These are phyloP conservation scores for Ctenosaura bakeri DNA, from an alignment of 2,797 vertebrate species.

Conservation along the genomic window DNA sequence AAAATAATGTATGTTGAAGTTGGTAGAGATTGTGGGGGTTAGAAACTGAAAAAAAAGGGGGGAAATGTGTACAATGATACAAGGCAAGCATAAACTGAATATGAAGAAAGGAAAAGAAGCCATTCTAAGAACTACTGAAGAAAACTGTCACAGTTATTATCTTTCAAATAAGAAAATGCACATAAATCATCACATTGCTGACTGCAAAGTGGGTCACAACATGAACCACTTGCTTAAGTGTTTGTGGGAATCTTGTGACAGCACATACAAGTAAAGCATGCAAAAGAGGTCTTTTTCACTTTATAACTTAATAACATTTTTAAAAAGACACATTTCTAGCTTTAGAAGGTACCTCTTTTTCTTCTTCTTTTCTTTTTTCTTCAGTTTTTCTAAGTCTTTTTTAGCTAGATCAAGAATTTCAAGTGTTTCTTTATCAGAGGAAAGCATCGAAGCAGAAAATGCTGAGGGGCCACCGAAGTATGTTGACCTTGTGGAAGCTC, in stretches of 20 bases:
- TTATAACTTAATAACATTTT: neutral
- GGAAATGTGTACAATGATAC: conserved; percentile 45
- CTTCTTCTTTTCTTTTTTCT: conserved; percentile 95
- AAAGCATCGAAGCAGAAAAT: conserved; percentile 83
- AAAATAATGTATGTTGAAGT: conserved; percentile 61
- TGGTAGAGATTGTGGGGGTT: conserved; percentile 61
- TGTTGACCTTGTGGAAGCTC: conserved; percentile 87
- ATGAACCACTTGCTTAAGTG: neutral
- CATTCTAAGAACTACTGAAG: conserved; percentile 59
- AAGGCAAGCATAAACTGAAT: conserved; percentile 53
- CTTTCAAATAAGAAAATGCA: conserved; percentile 8
- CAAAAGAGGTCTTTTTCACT: neutral
- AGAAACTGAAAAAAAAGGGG: conserved; percentile 50
- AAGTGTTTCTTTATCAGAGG: conserved; percentile 91
- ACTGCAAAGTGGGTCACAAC: neutral
- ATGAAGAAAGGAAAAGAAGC: conserved; percentile 72
- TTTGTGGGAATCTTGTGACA: conserved; percentile 15
- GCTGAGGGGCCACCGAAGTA: conserved; percentile 85
- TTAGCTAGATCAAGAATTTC: conserved; percentile 97
- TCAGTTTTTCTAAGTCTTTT: conserved; percentile 95
- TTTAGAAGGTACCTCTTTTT: conserved; percentile 89
- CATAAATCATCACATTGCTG: neutral
- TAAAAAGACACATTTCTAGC: neutral
- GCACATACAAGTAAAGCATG: neutral
- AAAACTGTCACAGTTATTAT: conserved; percentile 52